Conservation (phyloP, 1,140 invertebrate genomes). For the Philotrypesis tridentata region DNA sequence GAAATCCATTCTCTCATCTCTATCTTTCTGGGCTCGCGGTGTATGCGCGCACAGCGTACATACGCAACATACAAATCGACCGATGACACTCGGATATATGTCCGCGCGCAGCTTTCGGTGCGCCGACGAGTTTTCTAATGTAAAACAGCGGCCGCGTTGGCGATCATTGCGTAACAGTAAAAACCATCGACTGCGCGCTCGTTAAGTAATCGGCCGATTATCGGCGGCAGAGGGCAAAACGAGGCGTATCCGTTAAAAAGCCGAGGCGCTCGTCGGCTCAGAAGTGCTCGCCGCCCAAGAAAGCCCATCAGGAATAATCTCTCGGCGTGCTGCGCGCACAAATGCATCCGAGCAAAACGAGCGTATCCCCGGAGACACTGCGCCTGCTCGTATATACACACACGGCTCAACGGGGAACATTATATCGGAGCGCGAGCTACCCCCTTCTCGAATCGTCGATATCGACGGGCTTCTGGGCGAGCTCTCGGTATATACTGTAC, state of each 20-base stretch:
- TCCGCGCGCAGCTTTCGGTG: neutral
- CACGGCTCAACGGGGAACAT: no score
- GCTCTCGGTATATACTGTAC: no score
- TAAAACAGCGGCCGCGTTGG: neutral
- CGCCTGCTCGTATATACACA: neutral
- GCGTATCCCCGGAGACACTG: neutral
- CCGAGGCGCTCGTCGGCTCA: neutral
- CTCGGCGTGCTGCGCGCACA: neutral
- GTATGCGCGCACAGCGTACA: no score
- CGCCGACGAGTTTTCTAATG: neutral
- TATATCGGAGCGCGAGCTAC: neutral
- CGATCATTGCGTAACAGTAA: neutral
- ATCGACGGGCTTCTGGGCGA: conserved; percentile 69
- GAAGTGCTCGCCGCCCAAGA: neutral
- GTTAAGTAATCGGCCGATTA: neutral
- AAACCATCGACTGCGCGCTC: neutral
- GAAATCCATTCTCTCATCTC: no score
- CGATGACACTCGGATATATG: neutral
- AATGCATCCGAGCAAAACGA: neutral
- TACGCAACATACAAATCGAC: neutral
- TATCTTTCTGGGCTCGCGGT: no score
- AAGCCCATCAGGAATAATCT: neutral
- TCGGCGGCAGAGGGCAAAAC: neutral
- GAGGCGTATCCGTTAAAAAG: neutral
- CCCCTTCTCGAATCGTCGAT: conserved; percentile 11